Conservation (phyloP, 2,888 invertebrate genomes). For the Hyposoter didymator region DNA sequence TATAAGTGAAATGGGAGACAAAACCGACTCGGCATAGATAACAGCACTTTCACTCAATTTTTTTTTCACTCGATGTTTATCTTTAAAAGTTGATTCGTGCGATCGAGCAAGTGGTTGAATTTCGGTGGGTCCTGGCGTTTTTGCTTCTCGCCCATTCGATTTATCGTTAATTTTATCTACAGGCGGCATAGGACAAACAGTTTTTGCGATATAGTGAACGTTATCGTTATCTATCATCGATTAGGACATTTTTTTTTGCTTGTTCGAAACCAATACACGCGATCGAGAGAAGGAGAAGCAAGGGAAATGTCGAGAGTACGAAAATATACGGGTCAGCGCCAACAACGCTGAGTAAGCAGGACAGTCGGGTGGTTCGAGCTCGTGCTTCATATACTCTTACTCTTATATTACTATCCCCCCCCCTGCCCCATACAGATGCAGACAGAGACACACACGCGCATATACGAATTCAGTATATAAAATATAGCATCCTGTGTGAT, state of each 20-base stretch:
- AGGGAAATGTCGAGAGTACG: conserved; percentile 64
- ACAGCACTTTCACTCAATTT: conserved; percentile 27
- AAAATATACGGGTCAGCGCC: conserved; percentile 79
- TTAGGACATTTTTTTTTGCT: conserved; percentile 11
- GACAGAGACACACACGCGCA: conserved; percentile 9
- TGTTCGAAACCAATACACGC: conserved; percentile 13
- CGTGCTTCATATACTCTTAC: conserved; percentile 26
- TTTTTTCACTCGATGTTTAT: neutral
- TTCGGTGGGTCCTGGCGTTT: conserved; percentile 39
- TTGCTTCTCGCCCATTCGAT: conserved; percentile 42
- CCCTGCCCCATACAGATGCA: neutral
- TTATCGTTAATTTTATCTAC: neutral
- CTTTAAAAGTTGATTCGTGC: neutral
- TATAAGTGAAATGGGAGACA: conserved; percentile 14
- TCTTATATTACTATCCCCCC: conserved; percentile 11
- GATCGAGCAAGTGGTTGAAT: neutral
- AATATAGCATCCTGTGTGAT: conserved; percentile 31
- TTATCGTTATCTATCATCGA: conserved; percentile 42
- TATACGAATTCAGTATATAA: conserved; percentile 22
- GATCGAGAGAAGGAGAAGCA: conserved; percentile 27
- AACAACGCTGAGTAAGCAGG: conserved; percentile 81
- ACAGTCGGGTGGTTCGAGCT: conserved; percentile 42
- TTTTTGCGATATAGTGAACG: conserved; percentile 4
- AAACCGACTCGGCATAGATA: conserved; percentile 35
- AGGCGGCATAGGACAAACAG: conserved; percentile 17